phyloP scores from a whole-genome alignment of 2,797 vertebrate species.

The Anisognathus igniventris region DNA sequence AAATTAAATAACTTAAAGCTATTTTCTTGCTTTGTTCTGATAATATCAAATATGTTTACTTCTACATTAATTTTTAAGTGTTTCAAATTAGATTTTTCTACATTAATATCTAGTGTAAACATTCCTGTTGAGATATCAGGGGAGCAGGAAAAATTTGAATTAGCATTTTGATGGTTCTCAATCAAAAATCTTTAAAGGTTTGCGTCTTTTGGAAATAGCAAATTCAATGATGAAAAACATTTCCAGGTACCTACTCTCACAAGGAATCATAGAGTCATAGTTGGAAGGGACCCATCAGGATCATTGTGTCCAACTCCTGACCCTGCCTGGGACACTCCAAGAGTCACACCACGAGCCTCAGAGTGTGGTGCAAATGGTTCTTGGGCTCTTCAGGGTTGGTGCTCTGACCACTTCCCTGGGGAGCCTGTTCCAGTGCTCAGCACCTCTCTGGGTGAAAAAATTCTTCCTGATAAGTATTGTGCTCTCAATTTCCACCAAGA shows the following conservation, averaged over 20 bases:
- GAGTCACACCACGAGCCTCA: background rate
- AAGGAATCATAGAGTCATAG: background rate
- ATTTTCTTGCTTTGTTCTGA: background rate
- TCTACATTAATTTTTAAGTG: background rate
- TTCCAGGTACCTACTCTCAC: background rate
- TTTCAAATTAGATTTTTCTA: background rate
- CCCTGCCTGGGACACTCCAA: no score
- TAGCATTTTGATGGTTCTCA: background rate
- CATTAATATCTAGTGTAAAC: background rate
- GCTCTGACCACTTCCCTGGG: background rate
- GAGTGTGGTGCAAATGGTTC: background rate
- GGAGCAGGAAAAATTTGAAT: background rate
- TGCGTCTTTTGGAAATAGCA: background rate
- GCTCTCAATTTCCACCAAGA: background rate
- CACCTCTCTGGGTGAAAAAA: background rate
- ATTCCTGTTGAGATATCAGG: background rate
- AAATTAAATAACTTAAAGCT: background rate
- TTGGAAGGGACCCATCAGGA: background rate
- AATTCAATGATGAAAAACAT: background rate
- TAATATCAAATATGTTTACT: fast-evolving
- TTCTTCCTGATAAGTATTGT: background rate
- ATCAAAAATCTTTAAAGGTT: background rate
- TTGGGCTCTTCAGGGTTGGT: background rate
- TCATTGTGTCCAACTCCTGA: fast-evolving
- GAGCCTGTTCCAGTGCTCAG: background rate